These are phyloP conservation scores for Lepidocyrtoides sp. DNA, from an alignment of 2,888 invertebrate genomes.

Conservation along the genomic window DNA sequence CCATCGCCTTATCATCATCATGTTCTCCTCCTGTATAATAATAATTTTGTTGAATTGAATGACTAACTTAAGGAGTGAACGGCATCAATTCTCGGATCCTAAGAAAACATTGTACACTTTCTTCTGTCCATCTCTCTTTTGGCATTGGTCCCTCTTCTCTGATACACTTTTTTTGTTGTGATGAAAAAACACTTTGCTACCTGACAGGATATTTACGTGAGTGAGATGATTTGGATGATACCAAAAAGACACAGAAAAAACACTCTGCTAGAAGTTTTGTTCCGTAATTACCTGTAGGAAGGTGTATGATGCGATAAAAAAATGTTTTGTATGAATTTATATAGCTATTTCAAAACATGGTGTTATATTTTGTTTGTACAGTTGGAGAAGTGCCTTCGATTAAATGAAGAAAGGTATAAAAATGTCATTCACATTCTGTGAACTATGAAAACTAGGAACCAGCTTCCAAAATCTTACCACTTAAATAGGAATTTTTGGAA, in stretches of 20 bases:
- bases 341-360: too few species aligned
- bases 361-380: too few species aligned
- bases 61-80: slow-evolving; percentile 55
- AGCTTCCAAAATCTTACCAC: too few species aligned
- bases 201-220: slow-evolving; percentile 48
- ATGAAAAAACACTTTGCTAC: slow-evolving; percentile 54
- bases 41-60: slow-evolving; percentile 64
- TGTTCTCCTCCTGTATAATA: neutral
- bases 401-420: too few species aligned
- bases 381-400: too few species aligned
- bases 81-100: slow-evolving; percentile 49
- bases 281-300: too few species aligned
- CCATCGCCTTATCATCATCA: slow-evolving; percentile 6
- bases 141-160: slow-evolving; percentile 33
- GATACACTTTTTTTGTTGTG: slow-evolving; percentile 50
- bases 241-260: neutral
- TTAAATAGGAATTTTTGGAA: too few species aligned
- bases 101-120: slow-evolving; percentile 57
- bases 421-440: too few species aligned
- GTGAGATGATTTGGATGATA: slow-evolving; percentile 16
- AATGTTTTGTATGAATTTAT: too few species aligned
- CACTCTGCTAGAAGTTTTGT: too few species aligned
- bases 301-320: too few species aligned
- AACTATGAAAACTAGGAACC: too few species aligned
- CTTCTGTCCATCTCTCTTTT: slow-evolving; percentile 45